phyloP scores from a whole-genome alignment of 1,140 invertebrate species.

The Popillia japonica region DNA sequence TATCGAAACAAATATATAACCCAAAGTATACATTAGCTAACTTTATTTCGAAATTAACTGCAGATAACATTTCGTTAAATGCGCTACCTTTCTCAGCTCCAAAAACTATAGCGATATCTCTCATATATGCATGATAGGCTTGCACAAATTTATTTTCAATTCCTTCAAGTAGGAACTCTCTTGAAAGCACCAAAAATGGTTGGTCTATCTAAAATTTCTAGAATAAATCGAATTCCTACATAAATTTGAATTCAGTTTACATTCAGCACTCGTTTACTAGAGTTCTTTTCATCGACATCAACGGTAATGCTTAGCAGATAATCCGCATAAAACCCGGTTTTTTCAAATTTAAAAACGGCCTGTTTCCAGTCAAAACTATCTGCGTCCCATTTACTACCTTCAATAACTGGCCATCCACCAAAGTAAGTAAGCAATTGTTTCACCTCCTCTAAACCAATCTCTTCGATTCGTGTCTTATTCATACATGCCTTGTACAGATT shows the following conservation, averaged over 20 bases:
- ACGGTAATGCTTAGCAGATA: constrained; percentile 60
- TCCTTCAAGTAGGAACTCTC: constrained; percentile 67
- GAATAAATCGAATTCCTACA: background rate
- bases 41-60: constrained; percentile 69
- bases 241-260: constrained; percentile 27
- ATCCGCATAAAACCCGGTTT: constrained; percentile 20
- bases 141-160: constrained; percentile 54
- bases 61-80: constrained; percentile 63
- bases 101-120: constrained; percentile 66
- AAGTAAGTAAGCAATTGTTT: constrained; percentile 60
- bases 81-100: constrained; percentile 64
- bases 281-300: constrained; percentile 64
- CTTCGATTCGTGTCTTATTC: constrained; percentile 24
- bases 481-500: constrained; percentile 29
- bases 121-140: constrained; percentile 59
- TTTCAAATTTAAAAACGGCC: background rate
- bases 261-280: background rate
- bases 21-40: constrained; percentile 63
- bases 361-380: constrained; percentile 55
- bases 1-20: background rate
- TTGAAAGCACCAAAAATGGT: constrained; percentile 65
- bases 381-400: constrained; percentile 61
- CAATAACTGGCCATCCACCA: constrained; percentile 67
- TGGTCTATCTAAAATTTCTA: constrained; percentile 66
- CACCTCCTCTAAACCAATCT: constrained; percentile 58